Evolutionary conservation across 1,140 invertebrate species (phyloP).

Genomic region (Megathymus violae): DNA sequence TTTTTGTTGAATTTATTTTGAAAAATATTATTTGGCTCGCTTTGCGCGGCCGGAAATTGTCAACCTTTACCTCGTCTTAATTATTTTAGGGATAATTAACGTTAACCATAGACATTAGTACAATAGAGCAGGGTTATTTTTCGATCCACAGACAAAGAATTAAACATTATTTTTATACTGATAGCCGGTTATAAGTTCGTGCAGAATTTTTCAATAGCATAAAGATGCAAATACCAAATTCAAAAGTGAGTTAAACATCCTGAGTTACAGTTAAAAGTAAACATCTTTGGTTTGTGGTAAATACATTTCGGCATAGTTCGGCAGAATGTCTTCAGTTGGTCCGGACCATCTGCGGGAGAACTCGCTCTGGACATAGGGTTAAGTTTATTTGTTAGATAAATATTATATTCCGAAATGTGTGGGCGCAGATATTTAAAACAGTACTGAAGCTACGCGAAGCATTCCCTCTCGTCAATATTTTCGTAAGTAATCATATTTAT

Average conservation of each 20-base stretch:
- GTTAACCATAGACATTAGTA: constrained; percentile 82
- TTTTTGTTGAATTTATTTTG: constrained; percentile 54
- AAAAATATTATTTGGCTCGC: constrained; percentile 57
- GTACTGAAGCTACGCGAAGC: constrained; percentile 47
- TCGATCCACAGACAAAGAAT: constrained; percentile 81
- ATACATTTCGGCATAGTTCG: constrained; percentile 74
- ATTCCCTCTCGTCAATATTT: constrained; percentile 42
- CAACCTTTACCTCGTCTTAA: constrained; percentile 80
- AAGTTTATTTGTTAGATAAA: constrained; percentile 82
- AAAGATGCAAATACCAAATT: constrained; percentile 73
- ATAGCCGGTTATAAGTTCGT: constrained; percentile 81
- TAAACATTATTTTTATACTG: constrained; percentile 82
- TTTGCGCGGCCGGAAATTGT: constrained; percentile 68
- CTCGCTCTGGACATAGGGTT: constrained; percentile 71
- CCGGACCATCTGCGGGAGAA: constrained; percentile 49
- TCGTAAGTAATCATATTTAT: constrained; percentile 46
- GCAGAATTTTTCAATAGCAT: constrained; percentile 79
- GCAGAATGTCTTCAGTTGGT: constrained; percentile 65
- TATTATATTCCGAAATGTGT: constrained; percentile 73
- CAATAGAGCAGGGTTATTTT: constrained; percentile 84
- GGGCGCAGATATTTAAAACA: constrained; percentile 37
- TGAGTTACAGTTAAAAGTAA: constrained; percentile 67
- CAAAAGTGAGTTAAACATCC: constrained; percentile 75
- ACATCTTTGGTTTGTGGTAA: constrained; percentile 73
- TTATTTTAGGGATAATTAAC: constrained; percentile 83